These are phyloP conservation scores for Petrolisthes cinctipes DNA, from an alignment of 2,888 invertebrate genomes.

Conservation along the genomic window DNA sequence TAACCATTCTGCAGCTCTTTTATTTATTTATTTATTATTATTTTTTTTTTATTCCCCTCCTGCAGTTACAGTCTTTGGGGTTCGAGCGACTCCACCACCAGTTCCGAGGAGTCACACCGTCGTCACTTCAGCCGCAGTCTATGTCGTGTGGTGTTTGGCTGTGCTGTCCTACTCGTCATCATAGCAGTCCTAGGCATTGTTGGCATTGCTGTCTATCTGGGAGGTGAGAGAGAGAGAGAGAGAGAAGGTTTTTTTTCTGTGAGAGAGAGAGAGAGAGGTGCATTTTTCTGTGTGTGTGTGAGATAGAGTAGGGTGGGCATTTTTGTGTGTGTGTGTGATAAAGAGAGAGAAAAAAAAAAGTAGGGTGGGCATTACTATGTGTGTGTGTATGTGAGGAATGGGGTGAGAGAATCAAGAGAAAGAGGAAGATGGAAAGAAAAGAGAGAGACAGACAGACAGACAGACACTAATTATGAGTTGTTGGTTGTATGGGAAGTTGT, in stretches of 20 bases:
- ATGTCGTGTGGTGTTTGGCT: slow-evolving; percentile 65
- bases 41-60: not conserved
- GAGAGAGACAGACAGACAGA: too few relatives aligned
- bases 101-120: slow-evolving; percentile 59
- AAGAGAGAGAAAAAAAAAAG: not conserved
- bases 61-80: slow-evolving; percentile 64
- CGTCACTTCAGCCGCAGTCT: slow-evolving; percentile 64
- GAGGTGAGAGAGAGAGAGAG: slow-evolving; percentile 52
- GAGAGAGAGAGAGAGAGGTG: not conserved
- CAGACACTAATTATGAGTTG: too few relatives aligned
- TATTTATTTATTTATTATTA: not conserved
- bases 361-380: not conserved
- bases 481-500: too few relatives aligned
- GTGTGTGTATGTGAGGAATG: not conserved
- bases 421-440: not conserved
- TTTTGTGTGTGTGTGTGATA: not conserved
- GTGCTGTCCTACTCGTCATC: slow-evolving; percentile 63
- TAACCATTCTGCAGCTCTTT: slow-evolving; percentile 21
- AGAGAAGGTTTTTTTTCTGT: not conserved
- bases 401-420: not conserved
- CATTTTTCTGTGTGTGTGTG: not conserved
- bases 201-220: slow-evolving; percentile 66
- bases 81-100: slow-evolving; percentile 44
- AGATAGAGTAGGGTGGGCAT: not conserved
- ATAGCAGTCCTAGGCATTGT: slow-evolving; percentile 66